Evolutionary conservation across 2,113 vertebrate species (phyloP), one percentile per base, ranked within the genome.

Genomic region (crab-eating macaque (Macaca fascicularis)): DNA sequence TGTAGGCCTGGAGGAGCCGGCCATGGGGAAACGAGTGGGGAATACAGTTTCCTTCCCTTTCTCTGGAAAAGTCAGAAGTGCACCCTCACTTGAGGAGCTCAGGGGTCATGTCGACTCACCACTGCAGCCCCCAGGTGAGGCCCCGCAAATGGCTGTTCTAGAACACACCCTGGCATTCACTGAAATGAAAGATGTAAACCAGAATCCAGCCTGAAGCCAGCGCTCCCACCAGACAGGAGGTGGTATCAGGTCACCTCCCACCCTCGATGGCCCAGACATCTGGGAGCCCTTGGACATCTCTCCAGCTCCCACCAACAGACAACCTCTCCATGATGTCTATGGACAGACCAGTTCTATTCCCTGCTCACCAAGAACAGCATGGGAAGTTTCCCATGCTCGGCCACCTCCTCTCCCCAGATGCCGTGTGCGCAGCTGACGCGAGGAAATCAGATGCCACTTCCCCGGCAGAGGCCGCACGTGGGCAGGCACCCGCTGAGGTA

Each of bases 401-500:
- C 35, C 2, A 35, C 64, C 75, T 35, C 32, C 81, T 52, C 83
- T 23, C 40, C 20, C 13, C 80, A n/a, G 67, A 23, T 0, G 23
- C 48, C 38, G 64, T 16, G 30, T 16, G 45, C 20, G 8, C 17
- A 27, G 17, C 11, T 7, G 32, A 14, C 25, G 1, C 1, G 1
- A 70, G 35, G 43, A 59, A 25, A 4, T 5, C 8, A 1, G 50
- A 35, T 23, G 52, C 17, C 5, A 17, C 1, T 22, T 40, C 14
- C 23, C 3, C 1, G 14, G 52, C 2, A 1, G 74, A 45, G 19
- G 67, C 30, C 25, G 6, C 45, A 22, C 0, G 1, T 8, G 50
- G 89, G 1, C 4, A 0, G 11, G 22, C 38, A 20, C 61, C 1
- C 2, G 0, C 67, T 2, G n/a, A 74, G 55, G 30, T 1, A 4